phyloP scores from a whole-genome alignment of 2,797 vertebrate genomes.

The Diplodus puntazzo region DNA sequence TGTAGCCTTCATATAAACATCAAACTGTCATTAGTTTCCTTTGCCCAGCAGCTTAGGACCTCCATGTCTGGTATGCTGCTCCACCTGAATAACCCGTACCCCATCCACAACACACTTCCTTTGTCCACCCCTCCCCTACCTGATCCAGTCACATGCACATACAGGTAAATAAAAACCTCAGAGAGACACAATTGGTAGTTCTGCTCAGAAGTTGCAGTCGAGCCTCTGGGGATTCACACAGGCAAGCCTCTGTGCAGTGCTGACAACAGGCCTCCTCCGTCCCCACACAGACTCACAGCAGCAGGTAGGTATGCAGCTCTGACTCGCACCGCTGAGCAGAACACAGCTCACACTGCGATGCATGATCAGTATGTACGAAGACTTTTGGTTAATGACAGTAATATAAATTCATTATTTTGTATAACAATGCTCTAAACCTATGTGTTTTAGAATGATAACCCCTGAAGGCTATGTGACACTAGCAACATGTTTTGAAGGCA shows the following conservation, averaged over 20 bases:
- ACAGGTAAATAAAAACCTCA: slow-evolving; percentile 58
- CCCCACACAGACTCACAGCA: neutral
- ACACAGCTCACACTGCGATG: neutral
- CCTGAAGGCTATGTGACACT: neutral
- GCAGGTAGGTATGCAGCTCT: slow-evolving; percentile 58
- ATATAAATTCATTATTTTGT: neutral
- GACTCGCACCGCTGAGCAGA: neutral
- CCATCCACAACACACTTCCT: slow-evolving; percentile 1
- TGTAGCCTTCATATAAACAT: neutral
- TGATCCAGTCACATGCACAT: slow-evolving; percentile 40
- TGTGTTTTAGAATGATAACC: neutral
- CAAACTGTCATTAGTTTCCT: neutral
- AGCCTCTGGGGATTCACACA: neutral
- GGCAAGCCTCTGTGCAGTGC: slow-evolving; percentile 14
- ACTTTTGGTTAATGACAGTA: neutral
- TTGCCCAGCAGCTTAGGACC: neutral
- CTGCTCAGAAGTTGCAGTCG: neutral
- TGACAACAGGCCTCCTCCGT: neutral
- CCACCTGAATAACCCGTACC: neutral
- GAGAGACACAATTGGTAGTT: neutral
- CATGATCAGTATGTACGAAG: neutral
- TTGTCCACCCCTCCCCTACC: slow-evolving; percentile 31
- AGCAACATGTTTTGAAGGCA: neutral
- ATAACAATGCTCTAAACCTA: neutral
- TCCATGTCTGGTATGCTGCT: neutral